Conservation (phyloP, 2,888 invertebrate species). For the Agriopis aurantiaria region DNA sequence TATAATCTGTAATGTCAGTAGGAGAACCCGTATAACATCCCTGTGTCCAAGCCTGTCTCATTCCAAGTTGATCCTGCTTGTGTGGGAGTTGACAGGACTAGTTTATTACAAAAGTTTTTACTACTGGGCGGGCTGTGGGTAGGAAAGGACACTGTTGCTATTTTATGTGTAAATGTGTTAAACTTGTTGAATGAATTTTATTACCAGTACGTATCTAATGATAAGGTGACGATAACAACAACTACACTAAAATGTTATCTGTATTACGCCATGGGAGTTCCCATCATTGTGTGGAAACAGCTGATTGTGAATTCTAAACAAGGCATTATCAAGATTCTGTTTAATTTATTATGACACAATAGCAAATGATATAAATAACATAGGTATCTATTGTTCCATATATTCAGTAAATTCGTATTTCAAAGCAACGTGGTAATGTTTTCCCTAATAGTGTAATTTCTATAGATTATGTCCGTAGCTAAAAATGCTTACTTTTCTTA, state of each 20-base stretch:
- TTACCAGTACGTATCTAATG: slow-evolving; percentile 5
- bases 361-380: too few species aligned
- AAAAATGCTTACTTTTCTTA: too few species aligned
- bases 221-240: neutral
- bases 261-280: slow-evolving; percentile 7
- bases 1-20: neutral
- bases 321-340: neutral
- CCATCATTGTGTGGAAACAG: slow-evolving; percentile 15
- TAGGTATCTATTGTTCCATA: too few species aligned
- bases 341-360: neutral
- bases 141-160: slow-evolving; percentile 27
- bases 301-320: slow-evolving; percentile 1
- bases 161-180: slow-evolving; percentile 18
- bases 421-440: too few species aligned
- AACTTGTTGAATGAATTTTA: neutral
- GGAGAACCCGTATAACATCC: neutral
- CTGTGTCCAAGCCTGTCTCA: slow-evolving; percentile 11
- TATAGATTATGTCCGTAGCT: too few species aligned
- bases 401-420: too few species aligned
- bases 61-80: slow-evolving; percentile 20
- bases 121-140: slow-evolving; percentile 42
- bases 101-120: slow-evolving; percentile 56
- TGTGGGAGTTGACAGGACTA: slow-evolving; percentile 50
- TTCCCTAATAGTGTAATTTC: too few species aligned
- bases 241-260: slow-evolving; percentile 1